These are phyloP conservation scores for Plecturocebus donacophilus DNA, from an alignment of 2,113 vertebrate species.

Conservation along the genomic window DNA sequence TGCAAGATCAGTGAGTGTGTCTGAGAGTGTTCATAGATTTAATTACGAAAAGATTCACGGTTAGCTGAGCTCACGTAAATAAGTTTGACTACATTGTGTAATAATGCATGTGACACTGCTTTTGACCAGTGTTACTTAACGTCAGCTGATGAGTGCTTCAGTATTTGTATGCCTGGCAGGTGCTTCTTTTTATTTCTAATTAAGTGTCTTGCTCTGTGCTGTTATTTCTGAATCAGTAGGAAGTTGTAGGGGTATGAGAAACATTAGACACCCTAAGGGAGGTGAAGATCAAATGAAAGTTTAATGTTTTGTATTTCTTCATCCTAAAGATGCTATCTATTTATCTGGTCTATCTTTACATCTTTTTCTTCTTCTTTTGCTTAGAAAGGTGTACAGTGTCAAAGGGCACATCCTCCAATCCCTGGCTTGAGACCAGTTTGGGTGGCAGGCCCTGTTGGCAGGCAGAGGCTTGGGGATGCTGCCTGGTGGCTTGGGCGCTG, in stretches of 20 bases:
- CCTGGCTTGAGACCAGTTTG: not conserved
- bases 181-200: slow-evolving; percentile 8
- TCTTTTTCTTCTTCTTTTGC: not conserved
- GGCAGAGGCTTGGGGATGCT: no score
- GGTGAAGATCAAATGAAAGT: not conserved
- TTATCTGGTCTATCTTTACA: not conserved
- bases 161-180: not conserved
- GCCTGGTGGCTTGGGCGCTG: not conserved
- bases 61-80: not conserved
- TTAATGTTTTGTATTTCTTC: not conserved
- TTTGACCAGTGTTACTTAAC: not conserved
- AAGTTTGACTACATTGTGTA: not conserved
- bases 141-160: not conserved
- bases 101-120: not conserved
- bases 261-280: not conserved
- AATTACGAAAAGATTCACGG: not conserved
- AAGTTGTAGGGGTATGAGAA: not conserved
- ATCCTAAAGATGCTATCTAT: not conserved
- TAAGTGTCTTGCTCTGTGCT: not conserved
- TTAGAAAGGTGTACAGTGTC: not conserved
- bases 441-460: not conserved
- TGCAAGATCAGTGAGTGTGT: not conserved
- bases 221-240: not conserved
- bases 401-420: not conserved
- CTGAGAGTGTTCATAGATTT: not conserved